Base-by-base conservation (phyloP, 2,113 vertebrate genomes). In the Sylvia atricapilla region DNA sequence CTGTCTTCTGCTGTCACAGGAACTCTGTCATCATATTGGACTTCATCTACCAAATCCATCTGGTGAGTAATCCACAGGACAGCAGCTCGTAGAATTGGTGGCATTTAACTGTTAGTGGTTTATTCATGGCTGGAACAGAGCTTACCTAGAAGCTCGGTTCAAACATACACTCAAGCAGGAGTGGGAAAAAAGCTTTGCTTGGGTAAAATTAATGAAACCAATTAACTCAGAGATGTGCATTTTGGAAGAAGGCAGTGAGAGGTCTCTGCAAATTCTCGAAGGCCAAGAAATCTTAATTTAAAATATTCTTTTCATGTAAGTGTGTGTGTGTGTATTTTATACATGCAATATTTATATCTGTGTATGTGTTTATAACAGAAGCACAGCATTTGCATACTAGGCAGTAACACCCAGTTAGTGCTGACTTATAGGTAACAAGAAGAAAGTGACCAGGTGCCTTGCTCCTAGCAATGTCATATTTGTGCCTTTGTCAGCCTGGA, bases 301-400 rank as follows among this genome's bases (percentile, higher is more conserved):
- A 67, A 44, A 17, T 63, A 18, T 52, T 76, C 30, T 55, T 72
- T 55, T 62, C 20, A 9, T 55, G 12, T 43, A 35, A 43, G 8
- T 16, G 4, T 63, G 47, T 39, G 11, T 66, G 22, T 50, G 9
- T 79, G 8, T 43, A 11, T 89, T 79, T 64, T 59, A 11, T 15
- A 60, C 0, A 0, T 60, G 15, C 23, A 27, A 50, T 37, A 62
- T 21, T 33, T 52, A 10, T 55, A 46, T 63, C n/a, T 7, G 8
- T 55, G 4, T 39, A 27, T 5, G 15, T 60, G 35, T 56, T 43
- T 73, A 15, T 60, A 56, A 21, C 23, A 44, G 49, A 72, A 77
- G 21, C 19, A 90, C 9, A 15, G 5, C 5, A 39, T 69, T 93
- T 64, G 46, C 33, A 20, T 63, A 31, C 37, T 43, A 44, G 44